Percentiles rank a stretch among this genome's conserved stretches.
phyloP scores from a whole-genome alignment of 2,113 vertebrate genomes.

The Gambusia affinis region DNA sequence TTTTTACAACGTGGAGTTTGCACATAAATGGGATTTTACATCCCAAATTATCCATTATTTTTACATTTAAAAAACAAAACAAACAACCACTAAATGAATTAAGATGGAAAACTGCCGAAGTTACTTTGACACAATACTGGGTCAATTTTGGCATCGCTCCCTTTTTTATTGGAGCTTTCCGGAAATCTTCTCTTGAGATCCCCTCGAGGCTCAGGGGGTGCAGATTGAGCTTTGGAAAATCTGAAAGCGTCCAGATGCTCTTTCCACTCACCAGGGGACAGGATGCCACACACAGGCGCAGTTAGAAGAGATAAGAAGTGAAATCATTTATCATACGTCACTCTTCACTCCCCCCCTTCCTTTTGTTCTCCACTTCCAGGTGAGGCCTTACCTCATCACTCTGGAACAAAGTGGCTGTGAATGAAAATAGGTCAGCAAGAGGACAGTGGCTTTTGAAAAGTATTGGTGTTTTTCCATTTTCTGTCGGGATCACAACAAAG shows the following conservation, averaged over 20 bases:
- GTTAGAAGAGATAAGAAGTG: background rate
- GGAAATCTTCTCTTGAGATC: background rate
- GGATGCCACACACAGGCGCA: background rate
- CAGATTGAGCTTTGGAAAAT: background rate
- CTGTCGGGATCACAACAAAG: too few species aligned
- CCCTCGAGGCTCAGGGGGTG: too few species aligned
- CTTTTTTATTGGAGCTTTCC: background rate
- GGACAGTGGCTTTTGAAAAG: background rate
- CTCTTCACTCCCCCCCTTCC: background rate
- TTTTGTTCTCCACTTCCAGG: background rate
- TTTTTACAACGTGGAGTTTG: background rate
- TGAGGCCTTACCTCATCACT: constrained; percentile 4
- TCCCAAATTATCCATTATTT: too few species aligned
- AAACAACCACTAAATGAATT: too few species aligned
- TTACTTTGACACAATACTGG: background rate
- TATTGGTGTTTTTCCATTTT: too few species aligned
- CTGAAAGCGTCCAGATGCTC: constrained; percentile 3
- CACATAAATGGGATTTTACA: too few species aligned
- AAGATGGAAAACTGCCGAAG: too few species aligned
- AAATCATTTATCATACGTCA: constrained; percentile 1
- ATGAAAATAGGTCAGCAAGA: constrained; percentile 30
- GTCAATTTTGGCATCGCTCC: too few species aligned
- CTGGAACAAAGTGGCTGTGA: constrained; percentile 2
- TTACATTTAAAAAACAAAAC: too few species aligned
- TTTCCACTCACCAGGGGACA: constrained; percentile 13